A percentile compares a stretch with the other conserved stretches of the same genome.
Evolutionary conservation across 2,113 vertebrate species (phyloP).

Genomic region (Ptilorrhoa leucosticta): DNA sequence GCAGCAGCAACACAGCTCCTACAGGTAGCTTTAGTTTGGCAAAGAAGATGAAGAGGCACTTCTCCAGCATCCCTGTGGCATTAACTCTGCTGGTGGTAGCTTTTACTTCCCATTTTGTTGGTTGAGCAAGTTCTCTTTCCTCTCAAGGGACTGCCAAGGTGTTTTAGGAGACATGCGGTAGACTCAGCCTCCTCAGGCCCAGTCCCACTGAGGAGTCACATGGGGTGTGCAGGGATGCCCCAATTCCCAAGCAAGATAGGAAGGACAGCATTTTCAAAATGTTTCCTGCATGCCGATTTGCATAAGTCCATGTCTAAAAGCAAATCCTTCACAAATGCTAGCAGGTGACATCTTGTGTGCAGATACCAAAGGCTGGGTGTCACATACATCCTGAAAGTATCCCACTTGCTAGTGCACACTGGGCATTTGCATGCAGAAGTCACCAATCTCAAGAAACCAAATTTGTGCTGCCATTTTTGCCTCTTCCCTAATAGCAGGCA

Average conservation of each 20-base stretch:
- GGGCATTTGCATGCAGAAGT: not conserved
- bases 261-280: not conserved
- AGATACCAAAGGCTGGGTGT: not conserved
- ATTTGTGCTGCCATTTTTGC: not conserved
- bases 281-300: not conserved
- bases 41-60: not conserved
- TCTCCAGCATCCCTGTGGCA: not conserved
- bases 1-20: not conserved
- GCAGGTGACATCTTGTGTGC: not conserved
- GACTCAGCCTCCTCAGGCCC: not conserved
- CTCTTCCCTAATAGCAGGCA: not conserved
- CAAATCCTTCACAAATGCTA: not conserved
- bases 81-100: not conserved
- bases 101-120: not conserved
- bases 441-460: not conserved
- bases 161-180: not conserved
- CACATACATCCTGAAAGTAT: not conserved
- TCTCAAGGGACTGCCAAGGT: not conserved
- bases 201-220: not conserved
- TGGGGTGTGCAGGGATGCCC: accelerated
- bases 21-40: not conserved
- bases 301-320: not conserved
- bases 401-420: not conserved
- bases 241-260: not conserved
- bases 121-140: not conserved